phyloP scores from a whole-genome alignment of 2,888 invertebrate species.

The Pterostichus niger region DNA sequence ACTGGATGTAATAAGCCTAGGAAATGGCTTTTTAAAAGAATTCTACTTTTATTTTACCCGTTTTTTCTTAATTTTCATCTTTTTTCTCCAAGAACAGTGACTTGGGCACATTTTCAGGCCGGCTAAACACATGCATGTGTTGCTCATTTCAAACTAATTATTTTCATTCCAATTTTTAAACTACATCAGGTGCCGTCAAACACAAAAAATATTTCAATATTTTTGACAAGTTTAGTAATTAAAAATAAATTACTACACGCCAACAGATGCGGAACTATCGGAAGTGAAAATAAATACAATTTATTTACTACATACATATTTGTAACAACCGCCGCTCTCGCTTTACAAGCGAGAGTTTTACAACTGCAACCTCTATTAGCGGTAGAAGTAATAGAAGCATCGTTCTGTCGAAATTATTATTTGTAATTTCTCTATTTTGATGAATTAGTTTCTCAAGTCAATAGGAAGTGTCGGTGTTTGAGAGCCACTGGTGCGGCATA shows the following conservation, averaged over 20 bases:
- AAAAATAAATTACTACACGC: background rate
- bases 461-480: constrained; percentile 4
- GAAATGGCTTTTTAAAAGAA: constrained; percentile 64
- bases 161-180: constrained; percentile 28
- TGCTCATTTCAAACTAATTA: constrained; percentile 59
- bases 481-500: constrained; percentile 50
- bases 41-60: constrained; percentile 57
- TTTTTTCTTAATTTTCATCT: constrained; percentile 51
- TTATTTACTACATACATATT: no score
- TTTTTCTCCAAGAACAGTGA: constrained; percentile 10
- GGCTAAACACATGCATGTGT: constrained; percentile 18
- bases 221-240: background rate
- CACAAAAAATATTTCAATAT: constrained; percentile 16
- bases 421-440: no score
- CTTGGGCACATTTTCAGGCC: constrained; percentile 33
- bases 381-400: no score
- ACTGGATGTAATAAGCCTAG: constrained; percentile 55
- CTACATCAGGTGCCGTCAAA: background rate
- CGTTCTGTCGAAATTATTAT: no score
- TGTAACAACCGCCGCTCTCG: no score
- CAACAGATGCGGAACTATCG: background rate
- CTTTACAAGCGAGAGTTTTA: no score
- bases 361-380: no score
- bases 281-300: no score
- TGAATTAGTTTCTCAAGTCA: no score